Conservation (phyloP, 2,113 vertebrate genomes). For the Amphiprion ocellaris region DNA sequence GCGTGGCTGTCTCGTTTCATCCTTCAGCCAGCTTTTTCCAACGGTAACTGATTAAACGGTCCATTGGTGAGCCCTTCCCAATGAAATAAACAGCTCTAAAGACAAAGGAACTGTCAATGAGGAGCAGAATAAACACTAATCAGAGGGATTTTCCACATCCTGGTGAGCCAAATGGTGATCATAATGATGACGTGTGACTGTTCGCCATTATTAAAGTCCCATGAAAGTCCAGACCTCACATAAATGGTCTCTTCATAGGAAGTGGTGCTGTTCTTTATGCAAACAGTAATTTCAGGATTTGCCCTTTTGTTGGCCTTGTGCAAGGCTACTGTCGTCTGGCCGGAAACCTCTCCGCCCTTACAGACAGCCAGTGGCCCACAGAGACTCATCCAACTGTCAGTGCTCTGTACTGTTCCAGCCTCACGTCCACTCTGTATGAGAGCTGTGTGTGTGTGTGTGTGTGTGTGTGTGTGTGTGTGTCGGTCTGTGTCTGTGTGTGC, state of each 20-base stretch:
- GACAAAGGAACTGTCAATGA: background rate
- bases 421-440: slow-evolving; percentile 25
- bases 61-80: background rate
- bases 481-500: slow-evolving; percentile 16
- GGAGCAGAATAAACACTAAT: slow-evolving; percentile 1
- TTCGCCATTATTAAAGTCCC: background rate
- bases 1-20: slow-evolving; percentile 6
- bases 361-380: slow-evolving; percentile 70
- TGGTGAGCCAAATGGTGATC: background rate
- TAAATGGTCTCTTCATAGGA: background rate
- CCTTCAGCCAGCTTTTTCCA: slow-evolving; percentile 6
- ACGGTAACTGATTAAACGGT: slow-evolving; percentile 2
- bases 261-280: slow-evolving; percentile 3
- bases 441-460: slow-evolving; percentile 35
- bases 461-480: slow-evolving; percentile 27
- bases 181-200: background rate
- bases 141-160: background rate
- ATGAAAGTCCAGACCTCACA: background rate
- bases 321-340: slow-evolving; percentile 72
- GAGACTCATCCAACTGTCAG: slow-evolving; percentile 82
- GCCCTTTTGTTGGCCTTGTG: slow-evolving; percentile 67
- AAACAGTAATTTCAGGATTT: slow-evolving; percentile 49
- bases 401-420: slow-evolving; percentile 61
- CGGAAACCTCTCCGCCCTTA: slow-evolving; percentile 75
- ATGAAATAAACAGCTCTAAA: slow-evolving; percentile 10